Conservation (phyloP, 2,113 vertebrate species). For the Stigmatopora argus region DNA sequence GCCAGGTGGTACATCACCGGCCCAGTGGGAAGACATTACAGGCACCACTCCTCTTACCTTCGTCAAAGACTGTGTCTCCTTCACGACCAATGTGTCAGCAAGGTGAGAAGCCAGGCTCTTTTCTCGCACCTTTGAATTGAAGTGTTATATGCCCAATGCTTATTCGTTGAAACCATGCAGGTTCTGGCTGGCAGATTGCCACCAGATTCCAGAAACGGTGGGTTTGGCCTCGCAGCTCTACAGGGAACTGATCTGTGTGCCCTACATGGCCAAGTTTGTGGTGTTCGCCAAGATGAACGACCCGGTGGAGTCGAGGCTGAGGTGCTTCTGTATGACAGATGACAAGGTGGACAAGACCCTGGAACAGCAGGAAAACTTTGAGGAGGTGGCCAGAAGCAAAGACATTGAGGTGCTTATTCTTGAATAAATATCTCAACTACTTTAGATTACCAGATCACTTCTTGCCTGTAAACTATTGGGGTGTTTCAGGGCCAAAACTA, state of each 20-base stretch:
- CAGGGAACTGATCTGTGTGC: constrained; percentile 94
- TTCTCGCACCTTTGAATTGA: not conserved
- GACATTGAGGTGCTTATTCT: constrained; percentile 87
- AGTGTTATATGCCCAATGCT: not conserved
- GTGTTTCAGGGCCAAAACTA: no score
- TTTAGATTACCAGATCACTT: not conserved
- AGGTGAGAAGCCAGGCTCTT: constrained; percentile 45
- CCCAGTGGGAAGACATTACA: constrained; percentile 98
- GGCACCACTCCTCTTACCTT: constrained; percentile 95
- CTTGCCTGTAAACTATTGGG: no score
- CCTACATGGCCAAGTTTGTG: constrained; percentile 99
- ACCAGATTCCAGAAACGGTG: constrained; percentile 93
- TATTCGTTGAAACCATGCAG: constrained; percentile 41
- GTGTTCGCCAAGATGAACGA: constrained; percentile 98
- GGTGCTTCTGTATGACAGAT: constrained; percentile 99
- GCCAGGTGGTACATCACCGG: constrained; percentile 90
- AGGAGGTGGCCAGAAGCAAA: constrained; percentile 98
- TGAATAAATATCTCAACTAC: not conserved
- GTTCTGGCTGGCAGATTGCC: constrained; percentile 98
- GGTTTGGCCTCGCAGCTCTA: constrained; percentile 90
- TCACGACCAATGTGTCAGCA: constrained; percentile 95
- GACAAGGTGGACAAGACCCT: constrained; percentile 98
- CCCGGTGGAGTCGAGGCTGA: constrained; percentile 85
- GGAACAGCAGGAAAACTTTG: constrained; percentile 98
- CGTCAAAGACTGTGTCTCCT: constrained; percentile 89